Percentiles rank a stretch among this genome's conserved stretches.
Evolutionary conservation across 2,888 invertebrate genomes (phyloP).

Genomic region (Ceraclea dissimilis): DNA sequence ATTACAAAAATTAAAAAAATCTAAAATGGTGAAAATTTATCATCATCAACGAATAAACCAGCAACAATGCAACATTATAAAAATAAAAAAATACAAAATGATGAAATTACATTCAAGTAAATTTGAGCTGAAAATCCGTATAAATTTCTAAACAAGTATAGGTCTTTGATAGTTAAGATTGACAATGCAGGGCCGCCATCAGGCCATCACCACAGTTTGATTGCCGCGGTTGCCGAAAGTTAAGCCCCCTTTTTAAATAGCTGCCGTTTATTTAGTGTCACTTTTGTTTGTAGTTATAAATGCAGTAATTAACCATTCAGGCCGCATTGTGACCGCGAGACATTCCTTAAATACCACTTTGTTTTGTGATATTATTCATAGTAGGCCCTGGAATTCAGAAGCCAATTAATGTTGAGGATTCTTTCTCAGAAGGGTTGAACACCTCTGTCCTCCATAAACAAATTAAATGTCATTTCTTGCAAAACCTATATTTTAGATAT

Average conservation of each 20-base stretch:
- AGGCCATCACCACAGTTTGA: conserved; percentile 14
- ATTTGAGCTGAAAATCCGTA: not conserved
- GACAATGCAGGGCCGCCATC: conserved; percentile 12
- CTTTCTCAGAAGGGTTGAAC: not conserved
- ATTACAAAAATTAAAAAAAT: no score
- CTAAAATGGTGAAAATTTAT: no score
- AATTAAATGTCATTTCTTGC: no score
- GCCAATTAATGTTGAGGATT: not conserved
- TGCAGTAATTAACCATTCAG: not conserved
- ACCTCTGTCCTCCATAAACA: not conserved
- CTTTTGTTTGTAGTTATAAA: conserved; percentile 1
- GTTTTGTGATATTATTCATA: not conserved
- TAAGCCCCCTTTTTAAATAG: conserved; percentile 6
- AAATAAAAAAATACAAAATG: no score
- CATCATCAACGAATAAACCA: no score
- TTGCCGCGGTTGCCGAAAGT: conserved; percentile 20
- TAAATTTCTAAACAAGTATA: not conserved
- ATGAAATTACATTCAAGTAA: no score
- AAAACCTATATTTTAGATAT: no score
- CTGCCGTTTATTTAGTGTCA: not conserved
- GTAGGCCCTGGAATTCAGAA: not conserved
- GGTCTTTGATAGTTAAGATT: conserved; percentile 19
- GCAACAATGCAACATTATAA: no score
- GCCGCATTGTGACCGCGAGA: not conserved
- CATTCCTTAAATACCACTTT: not conserved